Base-by-base conservation (phyloP, 2,888 invertebrate genomes). In the Amaurobius ferox region DNA sequence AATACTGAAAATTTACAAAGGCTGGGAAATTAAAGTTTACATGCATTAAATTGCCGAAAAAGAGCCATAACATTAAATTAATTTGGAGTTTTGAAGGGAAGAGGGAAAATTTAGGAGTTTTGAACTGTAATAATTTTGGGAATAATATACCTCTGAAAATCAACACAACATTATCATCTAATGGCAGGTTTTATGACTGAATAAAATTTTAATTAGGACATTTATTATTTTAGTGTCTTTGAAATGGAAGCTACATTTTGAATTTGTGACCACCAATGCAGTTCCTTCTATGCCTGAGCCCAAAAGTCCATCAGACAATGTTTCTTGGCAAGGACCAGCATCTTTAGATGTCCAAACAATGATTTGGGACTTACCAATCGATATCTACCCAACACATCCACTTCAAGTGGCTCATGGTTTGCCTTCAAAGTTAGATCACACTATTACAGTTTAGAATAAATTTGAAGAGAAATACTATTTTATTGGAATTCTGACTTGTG, bases 361-460 rank as follows among this genome's bases (percentile, higher is more conserved):
- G 97, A 95, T 98, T 16, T 99, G 99, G 99, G 97, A 98, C 92
- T 93, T 99, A 77, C 98, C 98, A 0, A 95, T 99, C 76, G 96
- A 96, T 90, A 94, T 99, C 85, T 97, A 96, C 92, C 96, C 98
- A 0, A 97, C 98, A 6, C 94, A 96, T 88, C 97, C 98, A 2
- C 76, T 88, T 7, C 89, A 90, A 79, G 88, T 89, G 16, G 89
- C 89, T 48, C 87, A 88, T 62, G 89, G 89, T 35, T 62, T 87
- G 39, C 87, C 87, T 32, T 66, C 79, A 19, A 83, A 87, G 62
- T 35, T 79, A 7, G 87, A 87, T 39, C 74, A 83, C 35, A 87
- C 79, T 79, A 79, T 86, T 39, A 86, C 86, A 29, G 79, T 86
- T 19, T 86, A 62, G 62, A n/a, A 35, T 9, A 35, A 35, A n/a